These are phyloP conservation scores for Nixonia krombeini DNA, from an alignment of 1,140 invertebrate genomes.

Conservation along the genomic window DNA sequence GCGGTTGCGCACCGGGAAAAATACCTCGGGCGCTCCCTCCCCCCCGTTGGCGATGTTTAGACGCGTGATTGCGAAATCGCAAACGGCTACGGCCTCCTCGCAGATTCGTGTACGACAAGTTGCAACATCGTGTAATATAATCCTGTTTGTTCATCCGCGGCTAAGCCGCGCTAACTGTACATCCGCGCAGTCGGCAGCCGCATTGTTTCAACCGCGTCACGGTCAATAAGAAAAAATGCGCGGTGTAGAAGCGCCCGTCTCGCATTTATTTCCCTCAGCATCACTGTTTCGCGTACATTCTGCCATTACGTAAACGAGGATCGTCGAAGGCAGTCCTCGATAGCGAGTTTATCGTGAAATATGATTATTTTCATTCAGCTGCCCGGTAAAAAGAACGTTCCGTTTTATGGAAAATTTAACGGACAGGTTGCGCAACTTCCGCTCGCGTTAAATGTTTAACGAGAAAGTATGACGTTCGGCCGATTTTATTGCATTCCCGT, in stretches of 20 bases:
- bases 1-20: slow-evolving; percentile 3
- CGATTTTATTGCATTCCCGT: too few relatives aligned
- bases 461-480: too few relatives aligned
- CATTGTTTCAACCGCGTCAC: background rate
- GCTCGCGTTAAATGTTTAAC: too few relatives aligned
- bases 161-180: background rate
- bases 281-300: too few relatives aligned
- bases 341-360: too few relatives aligned
- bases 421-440: too few relatives aligned
- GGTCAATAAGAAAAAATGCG: background rate
- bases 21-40: background rate
- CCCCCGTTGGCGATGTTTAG: background rate
- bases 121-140: slow-evolving; percentile 11
- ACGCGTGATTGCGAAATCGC: background rate
- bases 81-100: slow-evolving; percentile 3
- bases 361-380: too few relatives aligned
- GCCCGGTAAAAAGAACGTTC: too few relatives aligned
- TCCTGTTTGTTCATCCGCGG: slow-evolving; percentile 5
- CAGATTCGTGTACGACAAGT: slow-evolving; percentile 2
- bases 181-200: background rate
- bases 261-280: too few relatives aligned
- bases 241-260: background rate
- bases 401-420: too few relatives aligned
- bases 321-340: too few relatives aligned
- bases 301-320: too few relatives aligned